Evolutionary conservation across 2,113 vertebrate species (phyloP).

Genomic region (Calypte anna): DNA sequence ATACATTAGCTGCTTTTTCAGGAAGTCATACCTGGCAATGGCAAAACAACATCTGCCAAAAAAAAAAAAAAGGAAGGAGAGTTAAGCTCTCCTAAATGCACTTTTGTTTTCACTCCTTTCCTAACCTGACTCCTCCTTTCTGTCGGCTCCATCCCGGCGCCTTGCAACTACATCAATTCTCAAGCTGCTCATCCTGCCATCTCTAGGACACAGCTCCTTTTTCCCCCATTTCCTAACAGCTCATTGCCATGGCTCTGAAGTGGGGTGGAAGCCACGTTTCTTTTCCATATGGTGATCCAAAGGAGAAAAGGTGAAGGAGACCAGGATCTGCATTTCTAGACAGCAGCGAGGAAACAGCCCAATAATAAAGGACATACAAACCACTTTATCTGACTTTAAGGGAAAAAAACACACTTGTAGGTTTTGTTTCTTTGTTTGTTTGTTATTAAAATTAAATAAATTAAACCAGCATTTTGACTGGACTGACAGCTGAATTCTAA

Average conservation of each 20-base stretch:
- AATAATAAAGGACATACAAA: no score
- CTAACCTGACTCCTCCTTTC: background rate
- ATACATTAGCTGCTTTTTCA: background rate
- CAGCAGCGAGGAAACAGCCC: background rate
- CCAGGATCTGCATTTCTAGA: background rate
- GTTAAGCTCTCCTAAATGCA: background rate
- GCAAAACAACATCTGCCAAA: background rate
- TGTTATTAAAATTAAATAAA: background rate
- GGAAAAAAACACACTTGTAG: background rate
- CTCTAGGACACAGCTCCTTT: background rate
- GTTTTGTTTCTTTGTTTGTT: background rate
- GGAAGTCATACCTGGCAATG: conserved; percentile 17
- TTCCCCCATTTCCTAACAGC: conserved; percentile 8
- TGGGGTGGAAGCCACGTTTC: background rate
- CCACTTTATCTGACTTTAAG: background rate
- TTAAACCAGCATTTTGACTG: background rate
- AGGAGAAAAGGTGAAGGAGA: background rate
- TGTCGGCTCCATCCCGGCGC: background rate
- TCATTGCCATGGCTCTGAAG: background rate
- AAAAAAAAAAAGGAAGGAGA: background rate
- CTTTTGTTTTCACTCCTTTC: background rate
- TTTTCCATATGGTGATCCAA: conserved; percentile 5
- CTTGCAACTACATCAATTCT: conserved; percentile 19
- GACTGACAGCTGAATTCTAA: background rate
- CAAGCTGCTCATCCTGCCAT: conserved; percentile 46